Percentiles rank a stretch among this genome's conserved stretches.
phyloP scores from a whole-genome alignment of 2,888 invertebrate species.

The Megaustenia siamemsis region DNA sequence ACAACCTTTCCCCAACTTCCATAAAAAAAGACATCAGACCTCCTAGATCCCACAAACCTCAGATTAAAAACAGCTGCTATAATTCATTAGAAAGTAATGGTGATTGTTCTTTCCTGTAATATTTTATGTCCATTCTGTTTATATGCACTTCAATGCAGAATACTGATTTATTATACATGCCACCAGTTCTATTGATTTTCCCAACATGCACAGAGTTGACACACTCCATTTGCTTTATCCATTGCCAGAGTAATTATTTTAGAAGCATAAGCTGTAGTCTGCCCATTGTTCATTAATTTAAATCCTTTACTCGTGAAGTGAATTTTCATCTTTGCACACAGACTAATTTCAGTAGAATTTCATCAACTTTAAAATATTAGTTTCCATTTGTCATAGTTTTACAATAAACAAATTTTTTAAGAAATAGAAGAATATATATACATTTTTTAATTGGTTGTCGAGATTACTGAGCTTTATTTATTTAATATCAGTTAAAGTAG shows the following conservation, averaged over 20 bases:
- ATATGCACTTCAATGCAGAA: slow-evolving; percentile 3
- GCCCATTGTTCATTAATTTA: background rate
- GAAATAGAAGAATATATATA: no score
- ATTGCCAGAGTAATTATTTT: background rate
- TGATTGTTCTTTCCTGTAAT: background rate
- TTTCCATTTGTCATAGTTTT: no score
- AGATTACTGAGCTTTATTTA: no score
- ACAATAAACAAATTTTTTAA: no score
- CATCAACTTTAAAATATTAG: no score
- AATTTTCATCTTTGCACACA: background rate
- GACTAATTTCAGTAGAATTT: background rate
- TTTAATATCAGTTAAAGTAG: no score
- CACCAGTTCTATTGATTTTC: slow-evolving; percentile 42
- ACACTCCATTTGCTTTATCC: slow-evolving; percentile 27
- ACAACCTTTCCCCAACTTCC: no score
- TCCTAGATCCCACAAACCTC: no score
- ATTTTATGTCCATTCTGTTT: background rate
- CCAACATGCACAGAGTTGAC: slow-evolving; percentile 38
- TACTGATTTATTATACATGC: slow-evolving; percentile 40
- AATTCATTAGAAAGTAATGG: background rate
- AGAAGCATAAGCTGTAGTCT: background rate
- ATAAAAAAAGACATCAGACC: no score
- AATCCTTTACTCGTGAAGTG: background rate
- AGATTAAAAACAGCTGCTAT: no score
- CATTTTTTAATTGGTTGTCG: no score